Evolutionary conservation across 2,113 vertebrate genomes (phyloP).

Genomic region (Oreochromis tanganicae): DNA sequence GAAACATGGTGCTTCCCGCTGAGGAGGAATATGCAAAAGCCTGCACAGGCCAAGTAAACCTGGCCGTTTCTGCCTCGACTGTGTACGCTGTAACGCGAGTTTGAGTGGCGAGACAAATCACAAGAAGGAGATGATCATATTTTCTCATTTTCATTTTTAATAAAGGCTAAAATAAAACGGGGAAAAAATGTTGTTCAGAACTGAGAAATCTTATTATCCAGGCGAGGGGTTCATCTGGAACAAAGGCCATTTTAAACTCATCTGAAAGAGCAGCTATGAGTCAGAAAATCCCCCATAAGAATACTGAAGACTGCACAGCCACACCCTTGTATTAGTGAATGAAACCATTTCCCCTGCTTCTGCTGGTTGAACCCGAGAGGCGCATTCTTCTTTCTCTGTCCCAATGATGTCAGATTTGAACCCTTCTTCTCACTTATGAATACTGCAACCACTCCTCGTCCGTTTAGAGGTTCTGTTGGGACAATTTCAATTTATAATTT

Average conservation of each 20-base stretch:
- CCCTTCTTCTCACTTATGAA: background rate
- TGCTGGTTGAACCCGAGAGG: background rate
- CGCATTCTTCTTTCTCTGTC: background rate
- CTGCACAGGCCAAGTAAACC: conserved; percentile 23
- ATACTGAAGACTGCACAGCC: background rate
- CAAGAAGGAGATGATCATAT: background rate
- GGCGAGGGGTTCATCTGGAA: background rate
- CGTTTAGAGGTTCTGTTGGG: background rate
- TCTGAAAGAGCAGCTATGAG: background rate
- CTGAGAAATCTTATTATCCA: background rate
- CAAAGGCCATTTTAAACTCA: background rate
- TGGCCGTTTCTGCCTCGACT: background rate
- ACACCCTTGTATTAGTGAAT: conserved; percentile 8
- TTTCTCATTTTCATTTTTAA: conserved; percentile 1
- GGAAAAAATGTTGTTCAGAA: background rate
- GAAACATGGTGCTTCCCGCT: conserved; percentile 55
- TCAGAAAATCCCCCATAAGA: background rate
- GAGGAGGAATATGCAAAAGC: conserved; percentile 52
- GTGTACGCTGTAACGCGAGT: background rate
- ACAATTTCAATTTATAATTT: background rate
- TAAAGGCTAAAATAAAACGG: background rate
- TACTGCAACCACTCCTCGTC: background rate
- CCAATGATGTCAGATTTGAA: conserved; percentile 6
- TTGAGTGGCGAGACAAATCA: background rate
- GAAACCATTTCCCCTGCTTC: background rate